phyloP scores from a whole-genome alignment of 1,140 invertebrate genomes.

The Macrosteles quadrilineatus region DNA sequence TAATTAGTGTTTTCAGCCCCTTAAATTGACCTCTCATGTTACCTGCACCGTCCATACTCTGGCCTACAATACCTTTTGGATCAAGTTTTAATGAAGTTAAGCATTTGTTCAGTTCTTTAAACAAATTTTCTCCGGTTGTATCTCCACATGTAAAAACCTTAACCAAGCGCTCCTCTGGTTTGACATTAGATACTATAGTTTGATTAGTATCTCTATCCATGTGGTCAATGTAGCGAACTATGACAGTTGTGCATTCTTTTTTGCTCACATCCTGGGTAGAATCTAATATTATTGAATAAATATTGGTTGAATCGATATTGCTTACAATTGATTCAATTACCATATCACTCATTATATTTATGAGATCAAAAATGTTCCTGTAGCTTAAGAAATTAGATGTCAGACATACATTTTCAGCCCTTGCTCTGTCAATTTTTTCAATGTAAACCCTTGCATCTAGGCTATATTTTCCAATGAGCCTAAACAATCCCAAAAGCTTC shows the following conservation, averaged over 20 bases:
- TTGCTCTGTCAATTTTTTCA: slow-evolving; percentile 13
- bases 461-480: slow-evolving; percentile 19
- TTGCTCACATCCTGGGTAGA: slow-evolving; percentile 18
- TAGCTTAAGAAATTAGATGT: slow-evolving; percentile 21
- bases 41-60: slow-evolving; percentile 26
- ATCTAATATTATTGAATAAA: slow-evolving; percentile 21
- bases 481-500: slow-evolving; percentile 12
- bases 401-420: not conserved
- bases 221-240: slow-evolving; percentile 2
- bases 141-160: slow-evolving; percentile 23
- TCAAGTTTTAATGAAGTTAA: slow-evolving; percentile 6
- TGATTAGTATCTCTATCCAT: not conserved
- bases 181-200: not conserved
- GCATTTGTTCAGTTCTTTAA: not conserved
- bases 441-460: slow-evolving; percentile 17
- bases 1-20: not conserved
- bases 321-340: slow-evolving; percentile 5
- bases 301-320: not conserved
- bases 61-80: slow-evolving; percentile 21
- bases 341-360: slow-evolving; percentile 19
- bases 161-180: slow-evolving; percentile 19
- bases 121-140: slow-evolving; percentile 20
- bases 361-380: slow-evolving; percentile 20
- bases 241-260: slow-evolving; percentile 13
- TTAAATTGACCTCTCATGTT: slow-evolving; percentile 22